A percentile compares a stretch with the other conserved stretches of the same genome.
phyloP scores from a whole-genome alignment of 2,113 vertebrate species.

The Scolopax mira region DNA sequence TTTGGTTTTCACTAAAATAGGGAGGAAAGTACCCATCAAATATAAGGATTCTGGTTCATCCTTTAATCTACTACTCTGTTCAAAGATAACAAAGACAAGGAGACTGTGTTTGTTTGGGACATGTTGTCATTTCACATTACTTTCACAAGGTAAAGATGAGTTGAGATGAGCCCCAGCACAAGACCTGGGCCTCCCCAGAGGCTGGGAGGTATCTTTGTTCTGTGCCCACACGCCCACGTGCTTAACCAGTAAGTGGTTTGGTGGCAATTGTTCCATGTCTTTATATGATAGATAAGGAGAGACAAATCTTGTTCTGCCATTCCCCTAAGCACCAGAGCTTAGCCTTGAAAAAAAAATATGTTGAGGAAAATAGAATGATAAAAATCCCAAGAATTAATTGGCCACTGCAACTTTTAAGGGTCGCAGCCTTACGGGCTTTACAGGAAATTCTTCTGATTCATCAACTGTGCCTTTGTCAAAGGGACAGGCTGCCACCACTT shows the following conservation, averaged over 20 bases:
- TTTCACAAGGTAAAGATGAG: neutral
- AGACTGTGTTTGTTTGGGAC: neutral
- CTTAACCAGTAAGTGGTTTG: neutral
- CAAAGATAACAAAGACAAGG: neutral
- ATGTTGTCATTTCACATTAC: conserved; percentile 2
- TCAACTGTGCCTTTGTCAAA: neutral
- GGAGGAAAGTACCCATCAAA: neutral
- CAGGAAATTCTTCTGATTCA: conserved; percentile 15
- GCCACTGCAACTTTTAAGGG: neutral
- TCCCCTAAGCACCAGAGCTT: neutral
- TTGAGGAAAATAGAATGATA: neutral
- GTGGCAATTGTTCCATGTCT: neutral
- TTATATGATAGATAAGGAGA: neutral
- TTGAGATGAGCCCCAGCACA: neutral
- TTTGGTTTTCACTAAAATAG: neutral
- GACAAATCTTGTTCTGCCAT: neutral
- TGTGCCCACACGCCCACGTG: neutral
- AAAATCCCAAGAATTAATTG: neutral
- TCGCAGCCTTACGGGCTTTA: neutral
- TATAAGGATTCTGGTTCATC: neutral
- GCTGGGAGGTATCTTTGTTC: neutral
- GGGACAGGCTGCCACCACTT: neutral
- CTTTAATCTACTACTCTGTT: neutral
- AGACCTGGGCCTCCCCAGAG: neutral
- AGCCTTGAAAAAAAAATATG: neutral